Base-by-base conservation (phyloP, 1,140 invertebrate species). In the Leptinotarsa undecemlineata region DNA sequence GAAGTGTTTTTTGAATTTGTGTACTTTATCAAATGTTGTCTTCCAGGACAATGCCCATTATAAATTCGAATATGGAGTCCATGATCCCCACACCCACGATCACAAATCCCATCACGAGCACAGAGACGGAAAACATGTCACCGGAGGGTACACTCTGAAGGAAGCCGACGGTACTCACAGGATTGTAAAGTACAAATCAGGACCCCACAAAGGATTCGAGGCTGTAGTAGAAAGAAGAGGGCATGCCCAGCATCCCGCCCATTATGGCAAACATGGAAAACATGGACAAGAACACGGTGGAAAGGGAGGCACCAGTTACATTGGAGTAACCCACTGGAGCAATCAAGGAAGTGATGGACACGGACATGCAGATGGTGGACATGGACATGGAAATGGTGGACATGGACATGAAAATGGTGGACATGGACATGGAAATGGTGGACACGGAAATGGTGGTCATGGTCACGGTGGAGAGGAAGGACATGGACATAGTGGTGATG, bases 1-100 rank as follows among this genome's bases (percentile, higher is more conserved):
- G 26, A 6, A 33, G 26, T 8, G 26, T 33, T 33, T 33, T 26
- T 33, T 33, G 26, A 33, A 33, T 8, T 42, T 0, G 8, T 42
- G 6, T 42, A 11, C 8, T 42, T 42, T 11, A 42, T 42, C 33
- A 42, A 11, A 42, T 42, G 11, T 42, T 11, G 2, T 42, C 33
- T 61, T 61, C 1, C 23, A 68, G 67, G 67, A 68, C 33, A 68
- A 68, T 26, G 73, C 77, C 48, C 72, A 83, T 68, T 88, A 88
- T 78, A 82, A 84, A 69, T 88, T 85, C 76, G 81, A 85, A 42
- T 88, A 88, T 81, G 85, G 83, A 42, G 86, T 88, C 1, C 80
- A 86, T 62, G 86, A 87, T 74, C 81, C 83, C 20, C 81, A 86
- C 69, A 87, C 87, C 11, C 85, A 86, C 33, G 87, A 88, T 75